A percentile compares a stretch with the other conserved stretches of the same genome.
These are phyloP conservation scores for Pantherophis alleghaniensis DNA, from an alignment of 2,797 vertebrate species.

Conservation along the genomic window DNA sequence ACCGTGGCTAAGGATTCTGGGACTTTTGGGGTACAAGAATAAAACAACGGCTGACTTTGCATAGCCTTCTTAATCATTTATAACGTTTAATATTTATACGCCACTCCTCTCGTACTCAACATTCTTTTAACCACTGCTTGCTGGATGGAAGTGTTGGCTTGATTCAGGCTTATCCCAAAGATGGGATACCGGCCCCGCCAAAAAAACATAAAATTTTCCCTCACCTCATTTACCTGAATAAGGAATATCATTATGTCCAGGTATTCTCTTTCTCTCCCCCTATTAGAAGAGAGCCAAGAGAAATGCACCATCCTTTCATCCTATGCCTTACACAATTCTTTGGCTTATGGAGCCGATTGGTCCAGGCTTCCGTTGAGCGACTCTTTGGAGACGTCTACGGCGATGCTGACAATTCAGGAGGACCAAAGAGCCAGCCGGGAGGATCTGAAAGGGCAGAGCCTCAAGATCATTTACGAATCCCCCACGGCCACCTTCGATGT, in stretches of 20 bases:
- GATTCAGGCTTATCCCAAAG: no score
- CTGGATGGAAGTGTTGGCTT: no score
- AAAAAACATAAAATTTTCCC: not conserved
- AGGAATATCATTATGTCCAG: not conserved
- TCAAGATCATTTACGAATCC: conserved; percentile 81
- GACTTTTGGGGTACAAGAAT: no score
- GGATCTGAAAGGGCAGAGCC: conserved; percentile 63
- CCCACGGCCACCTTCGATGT: conserved; percentile 81
- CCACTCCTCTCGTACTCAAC: no score
- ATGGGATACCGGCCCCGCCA: not conserved
- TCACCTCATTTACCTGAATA: not conserved
- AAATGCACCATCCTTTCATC: conserved; percentile 77
- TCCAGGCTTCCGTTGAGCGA: conserved; percentile 68
- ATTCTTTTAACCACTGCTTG: no score
- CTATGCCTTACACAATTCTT: conserved; percentile 84
- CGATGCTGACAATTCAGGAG: not conserved
- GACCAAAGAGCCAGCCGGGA: not conserved
- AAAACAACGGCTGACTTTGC: no score
- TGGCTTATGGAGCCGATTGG: conserved; percentile 96
- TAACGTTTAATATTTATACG: no score
- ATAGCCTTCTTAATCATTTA: no score
- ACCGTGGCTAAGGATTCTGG: no score
- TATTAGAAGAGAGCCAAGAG: conserved; percentile 72
- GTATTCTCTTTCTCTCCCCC: not conserved
- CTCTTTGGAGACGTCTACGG: not conserved